Base-by-base conservation (phyloP, 2,888 invertebrate species). In the Sarcophaga rosellei region DNA sequence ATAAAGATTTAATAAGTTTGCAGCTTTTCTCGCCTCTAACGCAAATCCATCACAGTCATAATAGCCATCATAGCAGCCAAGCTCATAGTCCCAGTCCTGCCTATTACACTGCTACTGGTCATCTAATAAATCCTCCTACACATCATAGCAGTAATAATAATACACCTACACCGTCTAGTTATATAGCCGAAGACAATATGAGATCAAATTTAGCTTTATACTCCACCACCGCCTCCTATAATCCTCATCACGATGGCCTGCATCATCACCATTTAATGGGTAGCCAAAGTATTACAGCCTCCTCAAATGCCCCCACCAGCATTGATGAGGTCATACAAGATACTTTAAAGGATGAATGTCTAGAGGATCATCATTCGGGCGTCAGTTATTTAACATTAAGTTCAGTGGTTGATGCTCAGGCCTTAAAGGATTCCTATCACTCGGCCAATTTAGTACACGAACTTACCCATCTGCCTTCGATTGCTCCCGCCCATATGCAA, bases 271-370 rank as follows among this genome's bases (percentile, higher is more conserved):
- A 85, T 45, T 17, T 86, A 25, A 81, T 86, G 84, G 84, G 78
- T 20, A 61, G 53, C 0, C 86, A 86, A 45, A 84, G 35, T 57
- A 69, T 86, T 35, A 79, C 84, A 11, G 89, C 89, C 53, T 86
- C 89, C 17, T 84, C 89, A 10, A 90, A 90, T 70, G 89, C 92
- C 8, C 89, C 90, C 15, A 88, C 89, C 66, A 91, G 89, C 86
- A 93, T 93, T n/a, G 93, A 93, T 88, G 93, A 93, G 74, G 93
- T 93, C 25, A 93, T 93, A 72, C 92, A 93, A 88, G 93, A 93
- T 69, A 93, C 93, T 15, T 89, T 93, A 1, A 93, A 93, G 88
- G 93, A 93, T 79, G 93, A 93, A 84, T 92, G 92, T 82, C 89
- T 92, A 21, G 93, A 93, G 57, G 92, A 92, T 12, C 91, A 91